These are phyloP conservation scores for Chrysogorgia sp. DNA, from an alignment of 92 coral and sea anemone genomes.

Conservation along the genomic window DNA sequence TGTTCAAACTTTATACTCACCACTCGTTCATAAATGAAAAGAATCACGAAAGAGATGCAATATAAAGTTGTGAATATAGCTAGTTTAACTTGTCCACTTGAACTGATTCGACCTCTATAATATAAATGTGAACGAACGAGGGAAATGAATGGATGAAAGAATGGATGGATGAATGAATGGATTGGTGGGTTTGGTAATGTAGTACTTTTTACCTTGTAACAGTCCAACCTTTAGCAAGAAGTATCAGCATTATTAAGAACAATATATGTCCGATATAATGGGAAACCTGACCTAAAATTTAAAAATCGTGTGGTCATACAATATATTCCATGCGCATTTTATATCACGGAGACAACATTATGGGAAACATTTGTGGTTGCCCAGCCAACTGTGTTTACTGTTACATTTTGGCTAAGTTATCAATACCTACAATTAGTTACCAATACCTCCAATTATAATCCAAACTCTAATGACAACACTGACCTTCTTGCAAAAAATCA, in stretches of 20 bases:
- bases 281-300: slow-evolving; percentile 70
- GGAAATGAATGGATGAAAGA: not conserved
- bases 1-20: slow-evolving; percentile 79
- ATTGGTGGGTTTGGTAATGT: not conserved
- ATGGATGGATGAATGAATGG: not conserved
- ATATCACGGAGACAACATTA: no score
- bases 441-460: no score
- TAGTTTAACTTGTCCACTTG: slow-evolving; percentile 91
- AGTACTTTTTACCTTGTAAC: slow-evolving; percentile 77
- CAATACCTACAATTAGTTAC: no score
- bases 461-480: no score
- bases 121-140: not conserved
- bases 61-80: slow-evolving; percentile 88
- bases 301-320: slow-evolving; percentile 6
- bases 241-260: slow-evolving; percentile 77
- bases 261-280: slow-evolving; percentile 79
- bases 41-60: slow-evolving; percentile 73
- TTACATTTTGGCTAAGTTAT: not conserved
- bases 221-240: slow-evolving; percentile 98
- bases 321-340: no score
- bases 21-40: slow-evolving; percentile 87
- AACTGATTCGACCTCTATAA: slow-evolving; percentile 93
- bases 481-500: no score
- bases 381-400: no score
- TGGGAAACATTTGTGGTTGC: no score